phyloP scores from a whole-genome alignment of 2,797 vertebrate species.

The Falco berigora region DNA sequence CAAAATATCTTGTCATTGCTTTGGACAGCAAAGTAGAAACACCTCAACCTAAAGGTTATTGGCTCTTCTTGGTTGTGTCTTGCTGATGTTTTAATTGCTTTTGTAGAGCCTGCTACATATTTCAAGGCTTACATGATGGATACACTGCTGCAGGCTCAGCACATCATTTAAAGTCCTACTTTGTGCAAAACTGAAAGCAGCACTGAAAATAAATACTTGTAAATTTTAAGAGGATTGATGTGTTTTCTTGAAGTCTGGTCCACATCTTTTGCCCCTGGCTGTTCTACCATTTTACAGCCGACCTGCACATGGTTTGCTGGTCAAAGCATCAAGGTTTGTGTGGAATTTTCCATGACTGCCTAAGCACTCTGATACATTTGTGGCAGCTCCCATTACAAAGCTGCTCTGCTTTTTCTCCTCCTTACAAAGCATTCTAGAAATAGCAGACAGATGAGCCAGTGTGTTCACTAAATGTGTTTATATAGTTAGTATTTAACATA shows the following conservation, averaged over 20 bases:
- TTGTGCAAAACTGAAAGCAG: background rate
- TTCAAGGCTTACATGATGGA: background rate
- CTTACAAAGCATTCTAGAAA: conserved; percentile 70
- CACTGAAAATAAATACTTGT: background rate
- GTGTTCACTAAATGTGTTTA: conserved; percentile 51
- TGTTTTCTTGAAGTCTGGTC: background rate
- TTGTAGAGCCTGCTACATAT: background rate
- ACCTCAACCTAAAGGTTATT: background rate
- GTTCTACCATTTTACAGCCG: background rate
- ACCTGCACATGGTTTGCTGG: conserved; percentile 41
- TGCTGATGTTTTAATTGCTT: conserved; percentile 6
- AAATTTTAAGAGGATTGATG: background rate
- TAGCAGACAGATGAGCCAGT: conserved; percentile 59
- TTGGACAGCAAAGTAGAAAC: background rate
- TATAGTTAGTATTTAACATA: conserved; percentile 43
- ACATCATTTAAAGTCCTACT: background rate
- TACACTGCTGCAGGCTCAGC: background rate
- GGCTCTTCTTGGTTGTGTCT: background rate
- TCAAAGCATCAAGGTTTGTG: conserved; percentile 62
- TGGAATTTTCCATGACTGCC: conserved; percentile 79
- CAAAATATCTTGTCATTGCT: background rate
- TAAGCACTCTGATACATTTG: conserved; percentile 59
- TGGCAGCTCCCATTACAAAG: conserved; percentile 61
- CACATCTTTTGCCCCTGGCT: background rate
- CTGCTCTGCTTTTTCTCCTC: conserved; percentile 61